A percentile compares a stretch with the other conserved stretches of the same genome.
Evolutionary conservation across 2,797 vertebrate species (phyloP).

Genomic region (Mormyrus hasselquistii): DNA sequence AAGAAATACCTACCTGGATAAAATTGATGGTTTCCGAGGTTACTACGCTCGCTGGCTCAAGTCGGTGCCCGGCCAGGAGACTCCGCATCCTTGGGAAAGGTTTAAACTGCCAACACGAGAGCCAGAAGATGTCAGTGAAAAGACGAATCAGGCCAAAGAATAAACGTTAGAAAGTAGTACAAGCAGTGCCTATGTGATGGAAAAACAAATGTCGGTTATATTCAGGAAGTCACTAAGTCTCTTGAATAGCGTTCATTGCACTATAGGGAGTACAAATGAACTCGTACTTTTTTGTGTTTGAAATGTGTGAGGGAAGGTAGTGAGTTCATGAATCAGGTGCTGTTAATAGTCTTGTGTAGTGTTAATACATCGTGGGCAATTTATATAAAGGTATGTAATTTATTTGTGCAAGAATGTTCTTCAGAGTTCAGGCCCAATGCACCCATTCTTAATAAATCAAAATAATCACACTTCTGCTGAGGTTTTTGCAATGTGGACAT

Average conservation of each 20-base stretch:
- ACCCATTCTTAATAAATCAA: not conserved
- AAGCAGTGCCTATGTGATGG: not conserved
- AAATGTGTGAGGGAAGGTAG: not conserved
- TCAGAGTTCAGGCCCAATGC: not conserved
- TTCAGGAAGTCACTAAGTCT: not conserved
- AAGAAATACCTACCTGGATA: conserved; percentile 82
- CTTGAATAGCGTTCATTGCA: not conserved
- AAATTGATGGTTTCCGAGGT: conserved; percentile 88
- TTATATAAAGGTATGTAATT: not conserved
- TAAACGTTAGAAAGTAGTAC: not conserved
- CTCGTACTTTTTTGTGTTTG: not conserved
- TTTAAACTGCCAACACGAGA: conserved; percentile 41
- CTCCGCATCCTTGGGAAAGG: conserved; percentile 69
- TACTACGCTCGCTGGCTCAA: conserved; percentile 85
- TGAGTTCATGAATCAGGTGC: not conserved
- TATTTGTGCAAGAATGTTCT: not conserved
- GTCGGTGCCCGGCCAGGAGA: conserved; percentile 72
- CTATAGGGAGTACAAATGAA: not conserved
- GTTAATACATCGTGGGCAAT: not conserved
- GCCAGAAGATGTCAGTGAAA: not conserved
- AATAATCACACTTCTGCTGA: not conserved
- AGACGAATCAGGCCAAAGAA: not conserved
- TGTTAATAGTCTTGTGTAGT: not conserved
- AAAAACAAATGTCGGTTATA: not conserved
- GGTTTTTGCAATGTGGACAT: not conserved